phyloP scores from a whole-genome alignment of 2,113 vertebrate genomes.

The Pongo pygmaeus region DNA sequence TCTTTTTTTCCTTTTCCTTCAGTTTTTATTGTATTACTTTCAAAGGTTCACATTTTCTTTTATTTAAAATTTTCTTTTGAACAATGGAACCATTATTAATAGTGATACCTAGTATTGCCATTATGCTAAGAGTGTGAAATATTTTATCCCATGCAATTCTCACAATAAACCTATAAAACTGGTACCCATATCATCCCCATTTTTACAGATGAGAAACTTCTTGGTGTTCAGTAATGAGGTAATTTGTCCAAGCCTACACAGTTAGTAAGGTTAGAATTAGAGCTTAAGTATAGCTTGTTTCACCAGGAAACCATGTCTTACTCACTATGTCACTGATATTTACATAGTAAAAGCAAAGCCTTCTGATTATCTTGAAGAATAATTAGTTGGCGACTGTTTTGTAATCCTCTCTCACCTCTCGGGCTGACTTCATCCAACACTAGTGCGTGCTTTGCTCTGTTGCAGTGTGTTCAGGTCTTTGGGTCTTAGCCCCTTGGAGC shows the following conservation, averaged over 20 bases:
- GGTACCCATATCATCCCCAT: neutral
- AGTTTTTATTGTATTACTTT: neutral
- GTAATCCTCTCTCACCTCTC: too few species aligned
- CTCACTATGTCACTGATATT: neutral
- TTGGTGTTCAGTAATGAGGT: neutral
- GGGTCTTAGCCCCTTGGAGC: neutral
- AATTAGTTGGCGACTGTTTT: accelerated
- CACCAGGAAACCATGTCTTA: neutral
- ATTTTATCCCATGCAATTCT: neutral
- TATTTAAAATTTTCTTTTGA: conserved; percentile 5
- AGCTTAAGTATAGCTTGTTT: neutral
- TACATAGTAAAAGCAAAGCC: neutral
- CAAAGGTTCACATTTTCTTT: neutral
- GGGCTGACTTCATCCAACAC: neutral
- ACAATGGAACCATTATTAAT: neutral
- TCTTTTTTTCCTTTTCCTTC: neutral
- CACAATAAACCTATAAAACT: neutral
- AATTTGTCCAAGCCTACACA: neutral
- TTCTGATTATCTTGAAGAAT: neutral
- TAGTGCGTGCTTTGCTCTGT: neutral
- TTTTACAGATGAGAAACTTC: neutral
- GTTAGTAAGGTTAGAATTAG: neutral
- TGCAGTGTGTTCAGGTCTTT: neutral
- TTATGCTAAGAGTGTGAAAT: neutral
- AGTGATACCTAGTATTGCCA: neutral